Conservation (phyloP, 2,113 vertebrate genomes). For the Petrocephalus microphthalmus region DNA sequence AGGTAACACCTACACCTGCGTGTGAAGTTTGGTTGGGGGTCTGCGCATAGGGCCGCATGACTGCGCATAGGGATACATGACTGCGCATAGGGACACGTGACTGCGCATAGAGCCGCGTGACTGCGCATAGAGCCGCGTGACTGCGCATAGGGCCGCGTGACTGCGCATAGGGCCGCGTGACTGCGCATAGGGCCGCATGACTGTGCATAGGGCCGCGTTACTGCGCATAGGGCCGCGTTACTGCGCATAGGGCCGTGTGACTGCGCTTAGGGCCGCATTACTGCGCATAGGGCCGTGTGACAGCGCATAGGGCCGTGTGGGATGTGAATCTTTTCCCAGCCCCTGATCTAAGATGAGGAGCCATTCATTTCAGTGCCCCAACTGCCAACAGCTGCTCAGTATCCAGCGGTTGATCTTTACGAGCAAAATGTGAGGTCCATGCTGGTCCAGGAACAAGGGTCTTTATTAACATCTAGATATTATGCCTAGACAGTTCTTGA, state of each 20-base stretch:
- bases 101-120: background rate
- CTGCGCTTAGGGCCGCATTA: no score
- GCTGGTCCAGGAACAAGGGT: slow-evolving; percentile 10
- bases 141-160: no score
- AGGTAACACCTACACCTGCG: background rate
- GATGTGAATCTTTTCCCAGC: background rate
- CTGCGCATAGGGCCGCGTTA: background rate
- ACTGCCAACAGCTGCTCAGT: background rate
- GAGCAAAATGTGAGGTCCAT: background rate
- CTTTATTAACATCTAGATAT: slow-evolving; percentile 24
- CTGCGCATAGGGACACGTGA: background rate
- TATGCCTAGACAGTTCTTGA: slow-evolving; percentile 12
- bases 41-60: background rate
- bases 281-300: no score
- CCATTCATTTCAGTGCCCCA: background rate
- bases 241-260: no score
- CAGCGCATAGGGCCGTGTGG: background rate
- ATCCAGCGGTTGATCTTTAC: no score
- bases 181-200: background rate
- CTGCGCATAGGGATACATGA: background rate
- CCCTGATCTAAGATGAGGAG: background rate
- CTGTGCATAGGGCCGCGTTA: background rate
- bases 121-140: no score
- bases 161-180: no score
- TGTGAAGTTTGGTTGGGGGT: background rate